Conservation (phyloP, 1,140 invertebrate genomes). For the Alviniconcha marisindica region DNA sequence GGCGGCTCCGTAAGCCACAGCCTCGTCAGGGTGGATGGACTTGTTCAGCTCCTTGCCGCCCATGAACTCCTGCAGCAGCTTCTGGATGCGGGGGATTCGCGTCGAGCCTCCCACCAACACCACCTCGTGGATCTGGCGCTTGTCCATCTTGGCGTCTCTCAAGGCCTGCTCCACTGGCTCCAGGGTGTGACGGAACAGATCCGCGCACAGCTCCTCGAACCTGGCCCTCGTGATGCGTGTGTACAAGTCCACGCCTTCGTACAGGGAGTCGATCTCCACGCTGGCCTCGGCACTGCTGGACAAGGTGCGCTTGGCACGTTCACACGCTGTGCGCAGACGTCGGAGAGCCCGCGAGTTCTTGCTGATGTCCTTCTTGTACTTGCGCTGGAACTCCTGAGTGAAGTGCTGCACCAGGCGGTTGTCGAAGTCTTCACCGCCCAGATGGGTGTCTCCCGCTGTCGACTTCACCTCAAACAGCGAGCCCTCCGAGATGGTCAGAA, state of each 20-base stretch:
- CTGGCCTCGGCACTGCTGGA: constrained; percentile 63
- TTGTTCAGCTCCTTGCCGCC: constrained; percentile 69
- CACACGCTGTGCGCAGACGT: constrained; percentile 93
- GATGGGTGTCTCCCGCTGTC: constrained; percentile 93
- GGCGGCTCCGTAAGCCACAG: constrained; percentile 79
- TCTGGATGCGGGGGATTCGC: constrained; percentile 90
- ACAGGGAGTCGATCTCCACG: constrained; percentile 59
- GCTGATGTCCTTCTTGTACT: constrained; percentile 95
- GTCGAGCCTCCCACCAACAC: constrained; percentile 82
- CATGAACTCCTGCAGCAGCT: constrained; percentile 90
- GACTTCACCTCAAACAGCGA: constrained; percentile 92
- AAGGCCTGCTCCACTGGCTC: constrained; percentile 92
- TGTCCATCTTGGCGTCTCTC: constrained; percentile 72
- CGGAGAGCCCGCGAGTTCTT: constrained; percentile 92
- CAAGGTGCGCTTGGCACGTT: constrained; percentile 91
- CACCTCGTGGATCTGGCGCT: constrained; percentile 78
- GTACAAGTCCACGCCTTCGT: constrained; percentile 71
- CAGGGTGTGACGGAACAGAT: constrained; percentile 90
- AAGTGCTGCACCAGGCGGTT: constrained; percentile 97
- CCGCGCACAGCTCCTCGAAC: constrained; percentile 84
- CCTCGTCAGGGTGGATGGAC: constrained; percentile 75
- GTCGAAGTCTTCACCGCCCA: constrained; percentile 98
- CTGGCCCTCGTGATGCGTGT: constrained; percentile 71
- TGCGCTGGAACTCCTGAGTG: constrained; percentile 96
- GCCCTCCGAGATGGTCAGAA: constrained; percentile 67